A percentile compares a stretch with the other conserved stretches of the same genome.
Evolutionary conservation across 2,113 vertebrate species (phyloP).

Genomic region (Xiphophorus maculatus): DNA sequence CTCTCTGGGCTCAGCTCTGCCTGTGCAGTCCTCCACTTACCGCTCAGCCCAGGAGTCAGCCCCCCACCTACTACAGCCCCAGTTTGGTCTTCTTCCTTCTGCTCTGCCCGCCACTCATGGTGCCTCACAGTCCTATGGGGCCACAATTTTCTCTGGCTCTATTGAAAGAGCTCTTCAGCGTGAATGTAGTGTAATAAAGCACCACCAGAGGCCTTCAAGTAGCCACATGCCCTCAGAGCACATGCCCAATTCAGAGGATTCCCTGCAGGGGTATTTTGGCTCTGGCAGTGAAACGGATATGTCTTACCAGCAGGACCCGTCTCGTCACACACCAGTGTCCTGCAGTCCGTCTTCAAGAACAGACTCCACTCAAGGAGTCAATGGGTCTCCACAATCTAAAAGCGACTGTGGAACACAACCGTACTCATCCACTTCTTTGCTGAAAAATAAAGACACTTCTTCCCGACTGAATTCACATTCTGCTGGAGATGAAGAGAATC

Average conservation of each 20-base stretch:
- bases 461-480: slow-evolving; percentile 83
- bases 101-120: slow-evolving; percentile 85
- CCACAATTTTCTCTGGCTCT: slow-evolving; percentile 91
- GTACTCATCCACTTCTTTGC: slow-evolving; percentile 83
- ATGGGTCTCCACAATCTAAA: slow-evolving; percentile 86
- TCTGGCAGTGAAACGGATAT: slow-evolving; percentile 80
- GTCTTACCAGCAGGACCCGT: slow-evolving; percentile 90
- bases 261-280: slow-evolving; percentile 89
- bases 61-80: slow-evolving; percentile 95
- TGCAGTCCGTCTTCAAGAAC: slow-evolving; percentile 83
- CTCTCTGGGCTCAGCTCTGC: slow-evolving; percentile 85
- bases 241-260: slow-evolving; percentile 89
- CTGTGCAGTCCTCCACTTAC: slow-evolving; percentile 97
- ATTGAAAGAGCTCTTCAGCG: slow-evolving; percentile 98
- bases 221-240: slow-evolving; percentile 89
- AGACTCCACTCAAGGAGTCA: slow-evolving; percentile 89
- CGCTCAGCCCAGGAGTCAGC: slow-evolving; percentile 98
- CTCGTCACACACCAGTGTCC: slow-evolving; percentile 85
- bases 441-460: slow-evolving; percentile 87
- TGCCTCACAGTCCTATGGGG: slow-evolving; percentile 86
- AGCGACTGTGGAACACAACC: slow-evolving; percentile 82
- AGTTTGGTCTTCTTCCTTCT: slow-evolving; percentile 91
- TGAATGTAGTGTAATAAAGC: slow-evolving; percentile 99
- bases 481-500: slow-evolving; percentile 81
- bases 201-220: slow-evolving; percentile 99